Percentiles rank a stretch among this genome's conserved stretches.
Evolutionary conservation across 2,113 vertebrate species (phyloP).

Genomic region (human): DNA sequence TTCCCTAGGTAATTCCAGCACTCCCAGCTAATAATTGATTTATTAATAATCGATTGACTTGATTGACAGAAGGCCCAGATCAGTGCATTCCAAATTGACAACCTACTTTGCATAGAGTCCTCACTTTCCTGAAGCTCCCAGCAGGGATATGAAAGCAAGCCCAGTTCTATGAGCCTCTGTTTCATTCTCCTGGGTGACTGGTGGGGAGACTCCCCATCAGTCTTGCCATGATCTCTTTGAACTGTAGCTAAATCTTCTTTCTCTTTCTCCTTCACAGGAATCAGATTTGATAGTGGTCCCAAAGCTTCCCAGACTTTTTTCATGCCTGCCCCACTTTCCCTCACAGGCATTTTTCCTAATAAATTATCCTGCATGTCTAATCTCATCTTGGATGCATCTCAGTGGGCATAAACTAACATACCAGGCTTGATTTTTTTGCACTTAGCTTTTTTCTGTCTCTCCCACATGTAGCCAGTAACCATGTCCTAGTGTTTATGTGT

Average conservation of each 20-base stretch:
- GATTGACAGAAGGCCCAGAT: too few relatives aligned
- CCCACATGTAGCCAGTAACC: not conserved
- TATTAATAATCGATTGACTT: too few relatives aligned
- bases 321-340: not conserved
- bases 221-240: not conserved
- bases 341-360: not conserved
- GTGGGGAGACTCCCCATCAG: too few relatives aligned
- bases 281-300: not conserved
- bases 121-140: fast-evolving
- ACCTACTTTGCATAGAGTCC: not conserved
- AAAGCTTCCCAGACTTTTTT: not conserved
- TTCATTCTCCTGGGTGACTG: not conserved
- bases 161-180: not conserved
- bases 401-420: not conserved
- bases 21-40: too few relatives aligned
- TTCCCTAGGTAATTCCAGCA: too few relatives aligned
- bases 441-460: not conserved
- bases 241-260: too few relatives aligned
- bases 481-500: not conserved
- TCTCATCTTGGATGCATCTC: not conserved
- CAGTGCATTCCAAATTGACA: not conserved
- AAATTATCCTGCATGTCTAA: not conserved
- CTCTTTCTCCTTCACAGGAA: not conserved
- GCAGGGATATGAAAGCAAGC: not conserved
- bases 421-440: not conserved